Conservation (phyloP, 1,140 invertebrate species). For the roundworm (Caenorhabditis elegans) region DNA sequence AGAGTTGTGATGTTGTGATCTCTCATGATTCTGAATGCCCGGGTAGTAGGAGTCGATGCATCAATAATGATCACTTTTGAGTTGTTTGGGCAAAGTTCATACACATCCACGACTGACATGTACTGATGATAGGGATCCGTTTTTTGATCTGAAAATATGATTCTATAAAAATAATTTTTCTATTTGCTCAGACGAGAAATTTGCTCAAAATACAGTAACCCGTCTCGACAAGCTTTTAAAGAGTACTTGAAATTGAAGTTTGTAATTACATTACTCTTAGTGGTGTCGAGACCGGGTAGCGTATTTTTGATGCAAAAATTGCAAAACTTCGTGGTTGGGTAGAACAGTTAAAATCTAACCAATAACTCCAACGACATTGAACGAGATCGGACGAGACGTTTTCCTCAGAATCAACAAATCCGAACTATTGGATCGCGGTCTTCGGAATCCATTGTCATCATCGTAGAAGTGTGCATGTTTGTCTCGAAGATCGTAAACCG, state of each 20-base stretch:
- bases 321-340: too few relatives aligned
- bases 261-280: too few relatives aligned
- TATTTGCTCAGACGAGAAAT: too few relatives aligned
- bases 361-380: conserved; percentile 20
- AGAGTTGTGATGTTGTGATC: neutral
- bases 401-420: conserved; percentile 12
- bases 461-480: neutral
- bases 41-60: neutral
- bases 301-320: too few relatives aligned
- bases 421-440: conserved; percentile 3
- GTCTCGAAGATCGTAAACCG: neutral
- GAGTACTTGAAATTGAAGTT: too few relatives aligned
- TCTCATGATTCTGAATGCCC: neutral
- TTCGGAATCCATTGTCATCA: neutral
- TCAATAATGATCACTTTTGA: conserved; percentile 16
- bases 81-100: conserved; percentile 10
- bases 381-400: conserved; percentile 4
- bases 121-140: conserved; percentile 5
- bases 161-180: too few relatives aligned
- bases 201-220: too few relatives aligned
- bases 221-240: too few relatives aligned
- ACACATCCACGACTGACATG: conserved; percentile 5
- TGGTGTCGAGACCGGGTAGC: too few relatives aligned
- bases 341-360: neutral
- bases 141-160: conserved; percentile 19